These are phyloP conservation scores for Hydrolagus affinis DNA, from an alignment of 2,113 vertebrate species.

Conservation along the genomic window DNA sequence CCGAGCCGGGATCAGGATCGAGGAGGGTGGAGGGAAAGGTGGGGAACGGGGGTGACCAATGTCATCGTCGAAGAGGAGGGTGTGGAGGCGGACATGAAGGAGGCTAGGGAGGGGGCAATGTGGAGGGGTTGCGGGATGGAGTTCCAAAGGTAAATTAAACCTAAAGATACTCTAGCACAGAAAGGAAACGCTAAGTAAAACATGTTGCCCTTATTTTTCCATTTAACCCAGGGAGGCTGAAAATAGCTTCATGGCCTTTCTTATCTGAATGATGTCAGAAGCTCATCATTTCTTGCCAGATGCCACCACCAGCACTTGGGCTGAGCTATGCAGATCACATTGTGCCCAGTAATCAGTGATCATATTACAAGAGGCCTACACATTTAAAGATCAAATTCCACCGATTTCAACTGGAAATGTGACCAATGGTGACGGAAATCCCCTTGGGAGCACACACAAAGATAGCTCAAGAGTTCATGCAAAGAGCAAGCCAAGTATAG, in stretches of 20 bases:
- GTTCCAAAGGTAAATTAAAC: no score
- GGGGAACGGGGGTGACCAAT: no score
- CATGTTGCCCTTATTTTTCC: neutral
- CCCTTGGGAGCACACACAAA: neutral
- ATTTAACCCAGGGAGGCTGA: neutral
- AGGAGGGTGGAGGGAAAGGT: no score
- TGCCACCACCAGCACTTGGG: neutral
- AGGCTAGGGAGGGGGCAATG: no score
- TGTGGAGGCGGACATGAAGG: no score
- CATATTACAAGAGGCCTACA: neutral
- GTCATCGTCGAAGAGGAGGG: no score
- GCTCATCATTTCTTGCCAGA: neutral
- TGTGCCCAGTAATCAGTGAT: conserved; percentile 4
- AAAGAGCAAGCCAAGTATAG: neutral
- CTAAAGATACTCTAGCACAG: neutral
- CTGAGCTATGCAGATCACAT: neutral
- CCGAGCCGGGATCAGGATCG: no score
- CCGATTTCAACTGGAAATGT: neutral
- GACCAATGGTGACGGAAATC: neutral
- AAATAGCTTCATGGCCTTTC: neutral
- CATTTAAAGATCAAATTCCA: neutral
- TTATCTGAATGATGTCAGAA: conserved; percentile 5
- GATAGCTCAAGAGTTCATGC: neutral
- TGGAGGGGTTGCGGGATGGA: no score
- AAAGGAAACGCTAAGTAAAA: neutral